A percentile compares a stretch with the other conserved stretches of the same genome.
These are phyloP conservation scores for Nowickia ferox DNA, from an alignment of 2,888 invertebrate species.

Conservation along the genomic window DNA sequence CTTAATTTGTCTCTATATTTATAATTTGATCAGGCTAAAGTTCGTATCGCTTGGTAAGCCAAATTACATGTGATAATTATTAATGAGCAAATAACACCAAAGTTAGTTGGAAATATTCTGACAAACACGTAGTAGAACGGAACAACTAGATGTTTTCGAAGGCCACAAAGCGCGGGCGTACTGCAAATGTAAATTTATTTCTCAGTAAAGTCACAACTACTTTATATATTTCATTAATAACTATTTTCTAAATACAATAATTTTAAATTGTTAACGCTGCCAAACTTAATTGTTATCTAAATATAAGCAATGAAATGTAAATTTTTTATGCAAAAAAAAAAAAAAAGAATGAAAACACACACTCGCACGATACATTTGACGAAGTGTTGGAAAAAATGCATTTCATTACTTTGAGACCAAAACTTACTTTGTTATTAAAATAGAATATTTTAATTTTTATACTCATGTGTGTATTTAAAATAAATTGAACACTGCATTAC, in stretches of 20 bases:
- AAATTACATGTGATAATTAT: too few relatives aligned
- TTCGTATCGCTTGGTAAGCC: too few relatives aligned
- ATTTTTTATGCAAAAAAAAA: slow-evolving; percentile 3
- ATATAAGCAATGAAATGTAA: slow-evolving; percentile 10
- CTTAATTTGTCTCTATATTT: too few relatives aligned
- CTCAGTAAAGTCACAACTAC: not conserved
- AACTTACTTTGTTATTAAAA: not conserved
- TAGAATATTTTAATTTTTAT: slow-evolving; percentile 24
- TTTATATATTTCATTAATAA: not conserved
- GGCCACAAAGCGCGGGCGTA: too few relatives aligned
- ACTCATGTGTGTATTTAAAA: slow-evolving; percentile 2
- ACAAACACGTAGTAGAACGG: too few relatives aligned
- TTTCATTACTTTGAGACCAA: slow-evolving; percentile 5
- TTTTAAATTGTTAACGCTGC: slow-evolving; percentile 5
- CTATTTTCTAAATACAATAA: not conserved
- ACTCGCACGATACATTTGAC: slow-evolving; percentile 15
- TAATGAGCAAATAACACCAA: too few relatives aligned
- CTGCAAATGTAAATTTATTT: not conserved
- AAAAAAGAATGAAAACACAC: not conserved
- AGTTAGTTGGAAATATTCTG: too few relatives aligned
- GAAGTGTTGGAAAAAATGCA: slow-evolving; percentile 39
- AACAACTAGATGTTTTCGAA: too few relatives aligned
- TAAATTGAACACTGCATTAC: slow-evolving; percentile 40
- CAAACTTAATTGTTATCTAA: slow-evolving; percentile 17
- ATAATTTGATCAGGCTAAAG: too few relatives aligned